These are phyloP conservation scores for Doris montereyensis DNA, from an alignment of 2,888 invertebrate species.

Conservation along the genomic window DNA sequence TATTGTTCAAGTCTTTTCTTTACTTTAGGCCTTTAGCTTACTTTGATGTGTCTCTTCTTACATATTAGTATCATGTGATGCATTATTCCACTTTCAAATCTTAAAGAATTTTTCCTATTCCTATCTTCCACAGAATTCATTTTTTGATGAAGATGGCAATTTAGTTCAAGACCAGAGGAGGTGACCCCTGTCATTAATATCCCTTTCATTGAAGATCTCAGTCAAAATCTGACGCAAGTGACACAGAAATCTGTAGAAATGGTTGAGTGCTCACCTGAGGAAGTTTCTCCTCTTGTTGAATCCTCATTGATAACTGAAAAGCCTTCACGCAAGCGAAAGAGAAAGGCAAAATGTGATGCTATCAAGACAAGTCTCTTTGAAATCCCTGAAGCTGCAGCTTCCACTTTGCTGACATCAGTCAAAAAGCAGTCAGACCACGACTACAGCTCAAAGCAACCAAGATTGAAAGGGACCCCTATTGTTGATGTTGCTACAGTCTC, in stretches of 20 bases:
- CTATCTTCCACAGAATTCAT: constrained; percentile 32
- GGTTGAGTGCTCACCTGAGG: neutral
- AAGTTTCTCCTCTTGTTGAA: neutral
- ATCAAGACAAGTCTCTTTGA: constrained; percentile 30
- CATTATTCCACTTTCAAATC: no score
- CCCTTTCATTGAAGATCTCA: neutral
- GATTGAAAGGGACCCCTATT: neutral
- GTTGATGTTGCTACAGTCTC: neutral
- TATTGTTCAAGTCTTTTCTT: no score
- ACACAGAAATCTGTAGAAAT: neutral
- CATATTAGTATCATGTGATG: no score
- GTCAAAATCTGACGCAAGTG: no score
- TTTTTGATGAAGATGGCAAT: constrained; percentile 25
- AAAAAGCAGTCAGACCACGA: constrained; percentile 30
- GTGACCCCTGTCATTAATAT: constrained; percentile 14
- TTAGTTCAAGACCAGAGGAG: neutral
- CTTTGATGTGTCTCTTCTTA: no score
- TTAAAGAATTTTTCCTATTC: neutral
- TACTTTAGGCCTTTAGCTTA: no score
- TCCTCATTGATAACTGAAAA: no score
- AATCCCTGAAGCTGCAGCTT: neutral
- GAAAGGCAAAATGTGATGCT: neutral
- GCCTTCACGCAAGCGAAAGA: neutral
- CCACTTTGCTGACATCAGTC: neutral
- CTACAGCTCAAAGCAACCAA: constrained; percentile 27